phyloP scores from a whole-genome alignment of 2,888 invertebrate species.

The Lithosia quadra region DNA sequence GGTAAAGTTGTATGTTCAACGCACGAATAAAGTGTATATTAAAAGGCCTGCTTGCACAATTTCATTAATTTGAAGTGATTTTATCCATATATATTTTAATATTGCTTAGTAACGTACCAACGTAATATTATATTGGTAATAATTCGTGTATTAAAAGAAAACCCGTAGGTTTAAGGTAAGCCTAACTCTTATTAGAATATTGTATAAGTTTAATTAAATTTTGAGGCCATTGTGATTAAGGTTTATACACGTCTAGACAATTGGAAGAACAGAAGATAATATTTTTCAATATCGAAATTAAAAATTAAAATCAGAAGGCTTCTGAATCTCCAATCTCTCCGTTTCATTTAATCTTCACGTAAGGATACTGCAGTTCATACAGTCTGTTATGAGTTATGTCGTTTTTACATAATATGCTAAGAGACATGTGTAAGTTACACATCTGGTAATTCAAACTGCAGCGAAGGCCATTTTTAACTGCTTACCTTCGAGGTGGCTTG shows the following conservation, averaged over 20 bases:
- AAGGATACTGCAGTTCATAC: no score
- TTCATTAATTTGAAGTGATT: background rate
- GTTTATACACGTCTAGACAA: background rate
- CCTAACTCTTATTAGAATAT: conserved; percentile 7
- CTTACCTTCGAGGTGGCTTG: no score
- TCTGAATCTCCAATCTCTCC: no score
- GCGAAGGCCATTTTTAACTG: no score
- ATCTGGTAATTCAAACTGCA: no score
- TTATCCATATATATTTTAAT: background rate
- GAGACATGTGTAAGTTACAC: no score
- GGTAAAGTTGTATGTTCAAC: background rate
- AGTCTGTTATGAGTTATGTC: no score
- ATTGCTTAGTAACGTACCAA: background rate
- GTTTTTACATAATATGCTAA: no score
- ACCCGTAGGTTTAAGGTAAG: background rate
- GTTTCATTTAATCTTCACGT: no score
- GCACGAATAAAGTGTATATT: background rate
- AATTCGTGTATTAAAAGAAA: background rate
- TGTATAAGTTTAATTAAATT: conserved; percentile 8
- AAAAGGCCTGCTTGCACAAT: background rate
- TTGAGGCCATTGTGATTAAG: conserved; percentile 1
- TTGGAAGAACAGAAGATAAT: background rate
- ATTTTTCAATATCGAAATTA: background rate
- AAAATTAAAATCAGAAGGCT: background rate
- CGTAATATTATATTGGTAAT: background rate